Evolutionary conservation across 2,888 invertebrate species (phyloP), one percentile per base, ranked within the genome.

Genomic region (Lottia gigantea): DNA sequence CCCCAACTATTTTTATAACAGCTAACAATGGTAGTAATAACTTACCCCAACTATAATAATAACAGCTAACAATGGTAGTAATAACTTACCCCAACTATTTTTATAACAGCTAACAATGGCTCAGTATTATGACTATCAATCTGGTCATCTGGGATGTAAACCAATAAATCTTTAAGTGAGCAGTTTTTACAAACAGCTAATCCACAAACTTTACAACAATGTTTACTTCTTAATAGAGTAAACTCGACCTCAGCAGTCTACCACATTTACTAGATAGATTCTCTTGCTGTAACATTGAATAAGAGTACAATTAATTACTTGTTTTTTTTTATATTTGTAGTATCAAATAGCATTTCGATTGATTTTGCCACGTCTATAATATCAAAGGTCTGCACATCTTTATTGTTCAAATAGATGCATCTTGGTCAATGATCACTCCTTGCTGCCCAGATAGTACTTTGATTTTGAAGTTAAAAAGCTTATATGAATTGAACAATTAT

Each of bases 21-120:
- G n/a, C 40, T 40, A 40, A 40, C 40, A 8, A 40, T 40, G 73
- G 40, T 40, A 64, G 23, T n/a, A 25, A 55, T 45, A 1, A 73
- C 78, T 71, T 74, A 85, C 84, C 74, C 83, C 84, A 55, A 80
- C 66, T 23, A 84, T 76, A 68, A 78, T 80, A 47, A 85, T 85
- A 62, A 85, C 77, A 25, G 80, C 80, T 31, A 85, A 71, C 55
- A 74, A 71, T 2, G 31, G 31, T 2, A 64, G n/a, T 14, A 26
- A 62, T 40, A 4, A 73, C 78, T 70, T 74, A 85, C 85, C 74
- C 84, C 85, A 62, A 81, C 66, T 25, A 84, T 76, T 71, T 78
- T 81, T 46, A 85, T 66, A 64, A 31, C 67, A 55, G 47, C 74
- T 71, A 45, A 66, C 67, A 62, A 0, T 40, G 40, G 63, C 23